phyloP scores from a whole-genome alignment of 2,888 invertebrate genomes.

The Pollenia griseotomentosa region DNA sequence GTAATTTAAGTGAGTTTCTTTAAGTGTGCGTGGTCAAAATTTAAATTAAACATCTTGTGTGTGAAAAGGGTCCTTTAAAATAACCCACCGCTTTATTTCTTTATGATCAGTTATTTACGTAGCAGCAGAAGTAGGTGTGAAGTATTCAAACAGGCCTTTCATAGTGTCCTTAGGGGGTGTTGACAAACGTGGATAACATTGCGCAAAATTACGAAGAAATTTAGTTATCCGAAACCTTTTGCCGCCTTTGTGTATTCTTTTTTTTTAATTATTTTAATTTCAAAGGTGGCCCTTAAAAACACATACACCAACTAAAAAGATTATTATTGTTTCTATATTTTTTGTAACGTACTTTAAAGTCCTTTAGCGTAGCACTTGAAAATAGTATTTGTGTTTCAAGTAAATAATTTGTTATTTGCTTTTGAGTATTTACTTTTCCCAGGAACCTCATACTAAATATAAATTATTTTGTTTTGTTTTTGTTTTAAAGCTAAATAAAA shows the following conservation, averaged over 20 bases:
- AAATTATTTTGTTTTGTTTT: conserved; percentile 10
- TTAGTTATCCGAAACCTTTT: conserved; percentile 60
- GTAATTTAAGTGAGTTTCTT: conserved; percentile 64
- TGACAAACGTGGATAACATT: conserved; percentile 50
- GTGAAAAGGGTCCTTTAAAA: conserved; percentile 33
- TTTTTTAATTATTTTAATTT: conserved; percentile 22
- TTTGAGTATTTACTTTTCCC: conserved; percentile 44
- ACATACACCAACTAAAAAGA: background rate
- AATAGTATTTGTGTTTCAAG: conserved; percentile 18
- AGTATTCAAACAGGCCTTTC: background rate
- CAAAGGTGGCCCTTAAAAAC: conserved; percentile 44
- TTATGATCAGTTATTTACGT: no score
- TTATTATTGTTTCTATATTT: background rate
- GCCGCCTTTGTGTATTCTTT: background rate
- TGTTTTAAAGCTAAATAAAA: background rate
- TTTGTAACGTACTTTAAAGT: background rate
- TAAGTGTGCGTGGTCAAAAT: conserved; percentile 44
- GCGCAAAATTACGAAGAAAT: conserved; percentile 65
- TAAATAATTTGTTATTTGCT: conserved; percentile 48
- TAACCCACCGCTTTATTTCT: no score
- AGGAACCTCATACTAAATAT: conserved; percentile 47
- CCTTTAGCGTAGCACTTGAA: conserved; percentile 36
- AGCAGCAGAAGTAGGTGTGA: background rate
- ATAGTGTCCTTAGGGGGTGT: conserved; percentile 39
- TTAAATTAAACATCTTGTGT: conserved; percentile 40